phyloP scores from a whole-genome alignment of 1,140 invertebrate species.

The Diprion similis region DNA sequence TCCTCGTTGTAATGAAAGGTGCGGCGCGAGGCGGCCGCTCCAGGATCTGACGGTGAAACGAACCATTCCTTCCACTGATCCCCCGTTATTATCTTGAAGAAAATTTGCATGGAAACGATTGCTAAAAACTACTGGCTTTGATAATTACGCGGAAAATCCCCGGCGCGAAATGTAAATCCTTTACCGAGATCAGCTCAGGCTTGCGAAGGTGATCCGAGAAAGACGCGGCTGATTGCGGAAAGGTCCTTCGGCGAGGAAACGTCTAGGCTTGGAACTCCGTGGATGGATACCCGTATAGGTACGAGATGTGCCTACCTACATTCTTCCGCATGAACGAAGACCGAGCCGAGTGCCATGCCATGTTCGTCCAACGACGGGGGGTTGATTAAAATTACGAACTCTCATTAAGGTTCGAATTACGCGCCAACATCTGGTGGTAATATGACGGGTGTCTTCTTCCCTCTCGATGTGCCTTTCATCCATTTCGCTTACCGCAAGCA shows the following conservation, averaged over 20 bases:
- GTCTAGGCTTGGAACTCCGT: background rate
- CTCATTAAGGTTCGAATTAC: background rate
- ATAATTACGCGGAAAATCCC: background rate
- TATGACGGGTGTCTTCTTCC: too few species aligned
- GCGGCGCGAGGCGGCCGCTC: background rate
- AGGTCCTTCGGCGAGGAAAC: background rate
- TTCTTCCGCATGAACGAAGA: background rate
- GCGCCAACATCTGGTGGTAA: background rate
- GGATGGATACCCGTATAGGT: too few species aligned
- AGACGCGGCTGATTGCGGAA: background rate
- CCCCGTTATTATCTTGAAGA: background rate
- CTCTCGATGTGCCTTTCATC: too few species aligned
- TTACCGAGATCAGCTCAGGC: background rate
- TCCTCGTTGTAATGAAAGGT: background rate
- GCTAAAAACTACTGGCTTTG: conserved; percentile 3
- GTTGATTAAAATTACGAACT: conserved; percentile 3
- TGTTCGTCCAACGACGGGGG: background rate
- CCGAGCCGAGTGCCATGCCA: background rate
- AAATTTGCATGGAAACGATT: background rate
- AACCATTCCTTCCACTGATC: conserved; percentile 1
- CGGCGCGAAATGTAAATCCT: conserved; percentile 1
- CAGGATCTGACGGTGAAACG: background rate
- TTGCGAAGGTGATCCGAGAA: background rate
- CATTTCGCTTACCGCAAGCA: too few species aligned
- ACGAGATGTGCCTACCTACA: too few species aligned